Evolutionary conservation across 2,888 invertebrate genomes (phyloP).

Genomic region (Nesidiocoris tenuis): DNA sequence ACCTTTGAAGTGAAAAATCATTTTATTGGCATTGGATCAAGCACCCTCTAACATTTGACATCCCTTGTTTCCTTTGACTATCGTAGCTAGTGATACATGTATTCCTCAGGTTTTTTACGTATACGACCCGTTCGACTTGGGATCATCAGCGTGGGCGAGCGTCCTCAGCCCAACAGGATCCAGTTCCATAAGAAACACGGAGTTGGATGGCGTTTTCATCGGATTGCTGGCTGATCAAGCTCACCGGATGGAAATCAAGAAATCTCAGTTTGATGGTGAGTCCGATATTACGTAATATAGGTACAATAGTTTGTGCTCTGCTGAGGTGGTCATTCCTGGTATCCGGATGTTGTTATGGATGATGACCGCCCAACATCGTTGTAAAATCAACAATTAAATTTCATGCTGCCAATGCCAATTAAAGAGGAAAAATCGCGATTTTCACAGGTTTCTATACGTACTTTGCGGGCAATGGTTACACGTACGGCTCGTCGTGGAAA

Average conservation of each 20-base stretch:
- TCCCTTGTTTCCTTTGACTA: too few relatives aligned
- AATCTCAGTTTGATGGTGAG: slow-evolving; percentile 59
- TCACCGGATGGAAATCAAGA: slow-evolving; percentile 59
- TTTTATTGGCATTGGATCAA: too few relatives aligned
- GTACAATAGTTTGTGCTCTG: too few relatives aligned
- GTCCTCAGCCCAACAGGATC: slow-evolving; percentile 56
- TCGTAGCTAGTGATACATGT: too few relatives aligned
- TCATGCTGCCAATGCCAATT: too few relatives aligned
- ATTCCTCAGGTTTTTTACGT: slow-evolving; percentile 68
- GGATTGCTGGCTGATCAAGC: slow-evolving; percentile 61
- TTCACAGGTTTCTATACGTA: slow-evolving; percentile 64
- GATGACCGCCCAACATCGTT: too few relatives aligned
- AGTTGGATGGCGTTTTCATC: slow-evolving; percentile 62
- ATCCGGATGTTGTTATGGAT: too few relatives aligned
- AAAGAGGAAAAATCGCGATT: too few relatives aligned
- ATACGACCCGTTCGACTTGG: slow-evolving; percentile 64
- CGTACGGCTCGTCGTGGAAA: slow-evolving; percentile 65
- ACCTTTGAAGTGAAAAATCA: too few relatives aligned
- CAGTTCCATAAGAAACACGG: slow-evolving; percentile 59
- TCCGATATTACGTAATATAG: background rate
- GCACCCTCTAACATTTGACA: too few relatives aligned
- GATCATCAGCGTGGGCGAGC: slow-evolving; percentile 60
- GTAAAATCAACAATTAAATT: slow-evolving; percentile 11
- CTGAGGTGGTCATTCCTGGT: too few relatives aligned
- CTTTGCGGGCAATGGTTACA: slow-evolving; percentile 65